A percentile compares a stretch with the other conserved stretches of the same genome.
phyloP scores from a whole-genome alignment of 2,797 vertebrate species.

The Botia kubotai region DNA sequence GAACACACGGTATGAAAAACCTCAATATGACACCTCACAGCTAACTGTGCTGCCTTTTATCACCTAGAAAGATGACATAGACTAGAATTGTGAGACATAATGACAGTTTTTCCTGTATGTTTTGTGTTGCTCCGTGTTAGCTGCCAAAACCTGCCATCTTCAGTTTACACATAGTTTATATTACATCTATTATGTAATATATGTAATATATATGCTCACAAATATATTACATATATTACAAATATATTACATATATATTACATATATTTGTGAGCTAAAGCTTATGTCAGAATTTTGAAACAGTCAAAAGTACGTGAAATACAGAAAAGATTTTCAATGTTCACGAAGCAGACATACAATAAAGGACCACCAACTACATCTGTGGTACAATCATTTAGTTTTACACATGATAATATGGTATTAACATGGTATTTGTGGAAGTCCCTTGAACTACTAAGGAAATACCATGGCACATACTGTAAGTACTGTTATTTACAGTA shows the following conservation, averaged over 20 bases:
- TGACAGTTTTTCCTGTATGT: neutral
- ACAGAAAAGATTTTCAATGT: neutral
- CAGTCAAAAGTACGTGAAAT: neutral
- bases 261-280: neutral
- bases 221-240: no score
- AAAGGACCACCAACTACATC: no score
- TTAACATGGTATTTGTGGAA: no score
- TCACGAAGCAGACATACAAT: no score
- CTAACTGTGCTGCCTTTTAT: neutral
- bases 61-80: neutral
- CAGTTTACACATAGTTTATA: neutral
- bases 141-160: neutral
- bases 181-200: no score
- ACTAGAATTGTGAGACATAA: neutral
- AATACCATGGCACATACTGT: neutral
- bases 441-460: neutral
- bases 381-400: no score
- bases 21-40: neutral
- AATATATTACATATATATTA: no score
- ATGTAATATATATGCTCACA: no score
- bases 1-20: conserved; percentile 15
- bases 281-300: no score
- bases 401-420: no score
- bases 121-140: neutral
- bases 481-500: neutral